These are phyloP conservation scores for Agriotes lineatus DNA, from an alignment of 2,888 invertebrate species.

Conservation along the genomic window DNA sequence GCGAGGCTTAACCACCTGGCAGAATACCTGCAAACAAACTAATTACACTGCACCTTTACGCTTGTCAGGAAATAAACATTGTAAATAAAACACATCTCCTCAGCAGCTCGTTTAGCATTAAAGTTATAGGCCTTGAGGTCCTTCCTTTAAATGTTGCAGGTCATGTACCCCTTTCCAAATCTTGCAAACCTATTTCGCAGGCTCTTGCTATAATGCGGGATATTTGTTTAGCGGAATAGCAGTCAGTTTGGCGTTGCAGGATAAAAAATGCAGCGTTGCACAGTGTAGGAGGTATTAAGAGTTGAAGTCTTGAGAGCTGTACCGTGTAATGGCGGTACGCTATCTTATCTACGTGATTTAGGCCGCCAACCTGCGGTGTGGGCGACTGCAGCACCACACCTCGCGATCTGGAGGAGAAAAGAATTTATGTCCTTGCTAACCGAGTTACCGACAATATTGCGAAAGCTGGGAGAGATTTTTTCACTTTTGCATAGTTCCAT, in stretches of 20 bases:
- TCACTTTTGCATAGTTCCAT: too few relatives aligned
- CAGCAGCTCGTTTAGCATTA: too few relatives aligned
- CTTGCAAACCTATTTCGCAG: slow-evolving; percentile 12
- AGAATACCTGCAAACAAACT: too few relatives aligned
- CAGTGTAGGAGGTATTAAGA: slow-evolving; percentile 37
- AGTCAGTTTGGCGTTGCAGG: slow-evolving; percentile 23
- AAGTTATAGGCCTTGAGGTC: too few relatives aligned
- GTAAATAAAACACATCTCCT: too few relatives aligned
- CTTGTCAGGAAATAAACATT: too few relatives aligned
- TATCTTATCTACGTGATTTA: slow-evolving; percentile 47
- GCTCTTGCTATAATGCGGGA: slow-evolving; percentile 7
- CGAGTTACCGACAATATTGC: not conserved
- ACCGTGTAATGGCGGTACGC: slow-evolving; percentile 43
- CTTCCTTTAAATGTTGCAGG: too few relatives aligned
- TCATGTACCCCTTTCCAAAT: too few relatives aligned
- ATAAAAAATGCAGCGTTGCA: slow-evolving; percentile 26
- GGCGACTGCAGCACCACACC: slow-evolving; percentile 43
- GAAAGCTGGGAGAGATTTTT: not conserved
- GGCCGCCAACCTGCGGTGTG: slow-evolving; percentile 40
- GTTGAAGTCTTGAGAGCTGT: slow-evolving; percentile 44
- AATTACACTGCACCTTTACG: too few relatives aligned
- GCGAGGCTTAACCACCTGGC: too few relatives aligned
- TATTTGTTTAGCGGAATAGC: slow-evolving; percentile 28
- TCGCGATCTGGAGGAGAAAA: slow-evolving; percentile 26
- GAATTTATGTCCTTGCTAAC: slow-evolving; percentile 30